phyloP scores from a whole-genome alignment of 1,140 invertebrate species.

The Euborellia annulipes region DNA sequence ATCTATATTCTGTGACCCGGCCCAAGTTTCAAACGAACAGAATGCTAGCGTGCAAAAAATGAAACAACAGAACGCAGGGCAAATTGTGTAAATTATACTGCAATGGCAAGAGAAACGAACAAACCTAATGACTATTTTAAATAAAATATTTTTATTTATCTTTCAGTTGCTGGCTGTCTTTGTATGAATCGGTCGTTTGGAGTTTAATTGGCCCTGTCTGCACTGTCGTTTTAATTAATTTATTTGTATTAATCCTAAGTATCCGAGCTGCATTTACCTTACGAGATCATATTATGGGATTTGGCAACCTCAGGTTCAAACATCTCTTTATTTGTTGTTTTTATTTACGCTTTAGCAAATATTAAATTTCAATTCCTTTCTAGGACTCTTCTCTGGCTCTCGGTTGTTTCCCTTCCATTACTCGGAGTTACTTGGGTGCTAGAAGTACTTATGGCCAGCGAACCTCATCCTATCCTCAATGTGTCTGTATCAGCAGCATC shows the following conservation, averaged over 20 bases:
- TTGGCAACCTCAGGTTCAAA: conserved; percentile 62
- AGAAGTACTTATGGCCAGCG: conserved; percentile 62
- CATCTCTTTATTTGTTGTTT: conserved; percentile 4
- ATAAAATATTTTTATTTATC: conserved; percentile 13
- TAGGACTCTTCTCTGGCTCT: conserved; percentile 71
- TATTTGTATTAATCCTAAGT: conserved; percentile 66
- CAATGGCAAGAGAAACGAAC: no score
- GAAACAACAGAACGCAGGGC: no score
- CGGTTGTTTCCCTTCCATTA: conserved; percentile 59
- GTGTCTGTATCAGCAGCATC: conserved; percentile 55
- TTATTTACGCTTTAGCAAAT: no score
- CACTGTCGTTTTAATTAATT: conserved; percentile 54
- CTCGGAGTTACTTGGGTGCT: conserved; percentile 65
- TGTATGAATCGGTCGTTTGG: conserved; percentile 84
- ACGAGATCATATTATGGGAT: conserved; percentile 77
- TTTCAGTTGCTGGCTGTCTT: conserved; percentile 82
- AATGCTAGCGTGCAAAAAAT: no score
- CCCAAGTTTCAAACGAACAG: no score
- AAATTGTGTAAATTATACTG: no score
- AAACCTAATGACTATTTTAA: conserved; percentile 7
- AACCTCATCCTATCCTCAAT: conserved; percentile 51
- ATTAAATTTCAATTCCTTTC: conserved; percentile 18
- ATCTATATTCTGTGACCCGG: no score
- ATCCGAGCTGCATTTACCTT: conserved; percentile 79
- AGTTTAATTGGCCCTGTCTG: conserved; percentile 75